Conservation (phyloP, 2,113 vertebrate species). For the Pangasianodon hypophthalmus region DNA sequence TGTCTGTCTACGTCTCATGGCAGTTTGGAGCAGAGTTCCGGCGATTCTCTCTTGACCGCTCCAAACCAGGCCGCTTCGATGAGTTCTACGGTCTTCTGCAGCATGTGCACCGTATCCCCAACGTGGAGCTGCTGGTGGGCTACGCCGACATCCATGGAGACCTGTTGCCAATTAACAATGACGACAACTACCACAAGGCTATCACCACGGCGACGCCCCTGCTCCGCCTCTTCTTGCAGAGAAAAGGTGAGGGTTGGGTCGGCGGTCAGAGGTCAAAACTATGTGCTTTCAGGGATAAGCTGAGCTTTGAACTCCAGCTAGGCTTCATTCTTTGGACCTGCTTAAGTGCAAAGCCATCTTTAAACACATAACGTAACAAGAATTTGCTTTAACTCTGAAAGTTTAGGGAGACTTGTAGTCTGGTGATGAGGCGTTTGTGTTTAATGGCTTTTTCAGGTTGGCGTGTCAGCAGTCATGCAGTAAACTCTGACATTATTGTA, state of each 20-base stretch:
- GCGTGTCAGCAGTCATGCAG: neutral
- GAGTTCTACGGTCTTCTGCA: conserved; percentile 97
- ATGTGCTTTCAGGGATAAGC: neutral
- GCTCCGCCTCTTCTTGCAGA: conserved; percentile 93
- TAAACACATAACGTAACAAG: neutral
- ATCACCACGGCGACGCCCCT: conserved; percentile 91
- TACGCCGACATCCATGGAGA: conserved; percentile 95
- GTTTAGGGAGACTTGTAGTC: conserved; percentile 26
- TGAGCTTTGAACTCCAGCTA: neutral
- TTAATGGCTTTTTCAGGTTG: conserved; percentile 38
- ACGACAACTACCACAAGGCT: conserved; percentile 98
- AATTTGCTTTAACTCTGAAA: neutral
- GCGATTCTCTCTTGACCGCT: conserved; percentile 93
- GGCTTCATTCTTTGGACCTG: neutral
- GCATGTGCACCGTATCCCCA: conserved; percentile 95
- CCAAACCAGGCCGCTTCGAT: conserved; percentile 93
- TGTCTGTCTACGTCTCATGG: conserved; percentile 47
- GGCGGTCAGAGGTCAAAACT: conserved; percentile 4
- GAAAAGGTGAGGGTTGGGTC: conserved; percentile 83
- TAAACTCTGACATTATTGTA: neutral
- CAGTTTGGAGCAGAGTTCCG: conserved; percentile 98
- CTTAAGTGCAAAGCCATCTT: neutral
- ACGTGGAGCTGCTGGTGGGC: conserved; percentile 90
- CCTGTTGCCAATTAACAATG: conserved; percentile 96
- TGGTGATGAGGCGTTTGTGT: conserved; percentile 26